These are phyloP conservation scores for Drosophila acutilabella DNA, from an alignment of 2,888 invertebrate genomes.

Conservation along the genomic window DNA sequence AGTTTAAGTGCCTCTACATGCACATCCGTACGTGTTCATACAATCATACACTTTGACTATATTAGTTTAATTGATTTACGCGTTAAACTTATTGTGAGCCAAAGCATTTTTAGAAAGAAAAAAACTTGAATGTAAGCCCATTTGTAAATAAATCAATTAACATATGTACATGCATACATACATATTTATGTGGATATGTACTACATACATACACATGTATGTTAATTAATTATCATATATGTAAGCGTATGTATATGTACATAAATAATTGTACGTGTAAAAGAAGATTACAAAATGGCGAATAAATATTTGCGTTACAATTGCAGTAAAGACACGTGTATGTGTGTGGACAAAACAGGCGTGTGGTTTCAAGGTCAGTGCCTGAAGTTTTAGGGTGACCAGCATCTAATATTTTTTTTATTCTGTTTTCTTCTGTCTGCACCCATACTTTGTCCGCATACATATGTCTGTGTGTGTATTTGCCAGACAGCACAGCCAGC, in stretches of 20 bases:
- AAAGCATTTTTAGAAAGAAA: not conserved
- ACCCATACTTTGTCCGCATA: slow-evolving; percentile 18
- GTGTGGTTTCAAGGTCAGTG: slow-evolving; percentile 52
- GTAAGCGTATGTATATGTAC: no score
- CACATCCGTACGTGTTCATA: slow-evolving; percentile 7
- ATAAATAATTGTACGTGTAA: no score
- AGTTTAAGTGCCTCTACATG: slow-evolving; percentile 12
- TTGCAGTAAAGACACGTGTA: no score
- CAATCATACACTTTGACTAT: slow-evolving; percentile 6
- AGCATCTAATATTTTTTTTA: slow-evolving; percentile 10
- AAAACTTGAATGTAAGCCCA: not conserved
- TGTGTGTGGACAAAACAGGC: not conserved
- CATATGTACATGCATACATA: not conserved
- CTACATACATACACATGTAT: not conserved
- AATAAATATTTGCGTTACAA: no score
- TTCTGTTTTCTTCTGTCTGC: slow-evolving; percentile 25
- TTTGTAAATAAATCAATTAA: slow-evolving; percentile 1
- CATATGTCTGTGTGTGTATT: slow-evolving; percentile 28
- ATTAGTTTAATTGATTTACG: slow-evolving; percentile 46
- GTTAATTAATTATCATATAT: not conserved
- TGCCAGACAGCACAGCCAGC: slow-evolving; percentile 32
- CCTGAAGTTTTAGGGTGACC: slow-evolving; percentile 27
- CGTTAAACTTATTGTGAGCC: slow-evolving; percentile 16
- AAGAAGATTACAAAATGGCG: no score
- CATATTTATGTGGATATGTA: not conserved